A percentile compares a stretch with the other conserved stretches of the same genome.
Conservation (phyloP, 2,888 invertebrate species). For the Gymnocheta viridis region DNA sequence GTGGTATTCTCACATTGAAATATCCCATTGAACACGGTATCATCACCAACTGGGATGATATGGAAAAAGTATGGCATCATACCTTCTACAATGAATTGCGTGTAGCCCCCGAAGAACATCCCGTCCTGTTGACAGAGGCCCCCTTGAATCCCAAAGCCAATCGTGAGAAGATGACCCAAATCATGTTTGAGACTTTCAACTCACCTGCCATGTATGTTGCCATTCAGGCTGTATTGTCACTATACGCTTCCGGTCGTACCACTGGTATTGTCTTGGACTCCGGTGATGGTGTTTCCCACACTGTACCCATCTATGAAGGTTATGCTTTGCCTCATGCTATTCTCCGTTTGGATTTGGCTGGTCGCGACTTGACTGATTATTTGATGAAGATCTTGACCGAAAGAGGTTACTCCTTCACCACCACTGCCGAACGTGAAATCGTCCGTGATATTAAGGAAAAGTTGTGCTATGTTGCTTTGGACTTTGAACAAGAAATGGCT, state of each 20-base stretch:
- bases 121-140: constrained; percentile 93
- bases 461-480: constrained; percentile 94
- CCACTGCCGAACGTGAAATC: constrained; percentile 96
- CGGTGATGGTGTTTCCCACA: constrained; percentile 98
- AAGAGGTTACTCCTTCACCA: constrained; percentile 95
- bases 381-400: constrained; percentile 97
- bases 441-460: constrained; percentile 98
- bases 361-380: constrained; percentile 96
- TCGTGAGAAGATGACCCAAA: constrained; percentile 96
- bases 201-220: constrained; percentile 97
- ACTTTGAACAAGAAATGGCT: constrained; percentile 97
- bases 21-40: constrained; percentile 99
- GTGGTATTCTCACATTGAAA: constrained; percentile 97
- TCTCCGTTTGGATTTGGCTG: constrained; percentile 95
- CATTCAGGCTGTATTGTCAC: constrained; percentile 95
- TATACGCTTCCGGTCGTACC: constrained; percentile 98
- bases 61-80: constrained; percentile 99
- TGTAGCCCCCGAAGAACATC: constrained; percentile 96
- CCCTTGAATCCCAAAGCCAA: constrained; percentile 95
- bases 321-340: constrained; percentile 96
- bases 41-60: constrained; percentile 99
- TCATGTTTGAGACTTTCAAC: constrained; percentile 97
- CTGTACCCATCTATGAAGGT: constrained; percentile 97
- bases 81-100: constrained; percentile 99
- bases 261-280: constrained; percentile 98